Conservation (phyloP, 2,797 vertebrate species). For the Sparidentex hasta region DNA sequence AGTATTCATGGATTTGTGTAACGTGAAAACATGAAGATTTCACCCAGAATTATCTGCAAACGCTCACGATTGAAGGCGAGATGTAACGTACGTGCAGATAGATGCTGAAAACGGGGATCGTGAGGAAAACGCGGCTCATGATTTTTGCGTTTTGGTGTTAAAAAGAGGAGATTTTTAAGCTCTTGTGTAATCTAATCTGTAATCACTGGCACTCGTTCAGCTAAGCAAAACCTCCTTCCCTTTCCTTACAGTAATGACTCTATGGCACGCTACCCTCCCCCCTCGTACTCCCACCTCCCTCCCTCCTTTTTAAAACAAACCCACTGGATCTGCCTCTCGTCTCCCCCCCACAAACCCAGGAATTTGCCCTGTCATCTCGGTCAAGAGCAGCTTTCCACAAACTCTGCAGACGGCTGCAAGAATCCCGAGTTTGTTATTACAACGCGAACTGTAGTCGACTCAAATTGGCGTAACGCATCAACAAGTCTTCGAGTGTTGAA, state of each 20-base stretch:
- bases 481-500: neutral
- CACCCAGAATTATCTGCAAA: neutral
- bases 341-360: slow-evolving; percentile 36
- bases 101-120: too few species aligned
- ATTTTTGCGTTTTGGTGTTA: slow-evolving; percentile 1
- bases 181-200: slow-evolving; percentile 62
- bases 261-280: slow-evolving; percentile 48
- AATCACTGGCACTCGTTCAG: slow-evolving; percentile 44
- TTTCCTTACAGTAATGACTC: slow-evolving; percentile 60
- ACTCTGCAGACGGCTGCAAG: slow-evolving; percentile 12
- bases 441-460: slow-evolving; percentile 8
- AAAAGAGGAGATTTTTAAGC: slow-evolving; percentile 15
- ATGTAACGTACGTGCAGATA: neutral
- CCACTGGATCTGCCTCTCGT: slow-evolving; percentile 46
- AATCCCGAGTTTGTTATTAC: slow-evolving; percentile 41
- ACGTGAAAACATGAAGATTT: neutral
- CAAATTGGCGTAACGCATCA: neutral
- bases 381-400: slow-evolving; percentile 42
- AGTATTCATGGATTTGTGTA: neutral
- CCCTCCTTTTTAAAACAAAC: slow-evolving; percentile 56
- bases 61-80: neutral
- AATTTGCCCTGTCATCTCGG: slow-evolving; percentile 54
- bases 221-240: slow-evolving; percentile 58
- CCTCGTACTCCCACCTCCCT: neutral
- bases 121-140: too few species aligned